These are phyloP conservation scores for Xyrichtys novacula DNA, from an alignment of 2,797 vertebrate species.

Conservation along the genomic window DNA sequence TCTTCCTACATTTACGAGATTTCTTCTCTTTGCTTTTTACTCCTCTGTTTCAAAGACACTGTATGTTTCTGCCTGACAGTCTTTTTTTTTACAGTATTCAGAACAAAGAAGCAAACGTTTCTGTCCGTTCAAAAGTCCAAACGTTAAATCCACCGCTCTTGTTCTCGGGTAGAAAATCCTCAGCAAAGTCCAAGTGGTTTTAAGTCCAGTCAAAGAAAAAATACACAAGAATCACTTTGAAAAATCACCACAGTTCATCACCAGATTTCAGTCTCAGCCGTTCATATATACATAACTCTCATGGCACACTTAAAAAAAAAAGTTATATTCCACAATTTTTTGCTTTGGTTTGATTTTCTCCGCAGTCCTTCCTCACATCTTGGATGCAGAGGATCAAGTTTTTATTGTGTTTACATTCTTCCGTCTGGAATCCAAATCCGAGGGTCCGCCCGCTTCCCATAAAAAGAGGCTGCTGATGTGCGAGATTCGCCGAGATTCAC, in stretches of 20 bases:
- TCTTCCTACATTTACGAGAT: constrained; percentile 43
- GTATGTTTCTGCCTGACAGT: constrained; percentile 17
- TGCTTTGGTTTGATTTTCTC: constrained; percentile 65
- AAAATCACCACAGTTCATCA: constrained; percentile 61
- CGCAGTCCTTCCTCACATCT: constrained; percentile 60
- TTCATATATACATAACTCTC: constrained; percentile 64
- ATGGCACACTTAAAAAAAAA: constrained; percentile 48
- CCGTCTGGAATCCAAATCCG: constrained; percentile 67
- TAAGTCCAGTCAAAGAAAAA: constrained; percentile 59
- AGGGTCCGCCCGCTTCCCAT: constrained; percentile 25
- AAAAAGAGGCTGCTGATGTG: constrained; percentile 12
- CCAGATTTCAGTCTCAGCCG: constrained; percentile 36
- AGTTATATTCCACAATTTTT: constrained; percentile 50
- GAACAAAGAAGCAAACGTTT: constrained; percentile 22
- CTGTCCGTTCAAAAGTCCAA: constrained; percentile 20
- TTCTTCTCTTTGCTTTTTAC: constrained; percentile 32
- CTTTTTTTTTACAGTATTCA: constrained; percentile 30
- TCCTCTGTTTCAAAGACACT: constrained; percentile 34
- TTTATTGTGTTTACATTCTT: constrained; percentile 77
- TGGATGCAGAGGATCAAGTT: constrained; percentile 53
- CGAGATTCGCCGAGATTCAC: constrained; percentile 8
- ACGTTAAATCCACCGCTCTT: constrained; percentile 57
- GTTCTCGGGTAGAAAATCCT: constrained; percentile 15
- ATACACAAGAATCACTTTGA: constrained; percentile 38
- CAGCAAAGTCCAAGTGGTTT: constrained; percentile 60